Evolutionary conservation across 2,113 vertebrate genomes (phyloP).

Genomic region (Saguinus midas): DNA sequence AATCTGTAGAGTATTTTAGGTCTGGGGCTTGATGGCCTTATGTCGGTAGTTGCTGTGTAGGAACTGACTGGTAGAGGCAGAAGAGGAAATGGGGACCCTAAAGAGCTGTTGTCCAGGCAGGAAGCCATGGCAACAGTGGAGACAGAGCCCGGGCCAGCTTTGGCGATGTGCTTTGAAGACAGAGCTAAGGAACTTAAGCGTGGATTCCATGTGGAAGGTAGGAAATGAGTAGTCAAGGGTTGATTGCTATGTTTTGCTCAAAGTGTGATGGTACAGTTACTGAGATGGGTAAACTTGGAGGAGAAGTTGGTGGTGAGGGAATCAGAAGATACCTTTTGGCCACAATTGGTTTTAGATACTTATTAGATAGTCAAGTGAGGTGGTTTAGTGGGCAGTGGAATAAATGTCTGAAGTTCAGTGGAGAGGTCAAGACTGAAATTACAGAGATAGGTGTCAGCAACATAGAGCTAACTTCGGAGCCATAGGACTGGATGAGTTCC

Average conservation of each 20-base stretch:
- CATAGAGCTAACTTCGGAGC: background rate
- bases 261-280: background rate
- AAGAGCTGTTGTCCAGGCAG: background rate
- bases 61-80: background rate
- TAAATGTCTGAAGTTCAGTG: background rate
- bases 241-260: background rate
- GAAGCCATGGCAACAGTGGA: background rate
- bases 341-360: background rate
- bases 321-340: background rate
- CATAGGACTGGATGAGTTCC: background rate
- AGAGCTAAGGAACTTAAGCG: background rate
- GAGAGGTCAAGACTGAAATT: background rate
- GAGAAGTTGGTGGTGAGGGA: background rate
- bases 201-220: background rate
- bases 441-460: no score
- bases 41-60: background rate
- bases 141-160: background rate
- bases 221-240: background rate
- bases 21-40: background rate
- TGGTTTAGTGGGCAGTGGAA: no score
- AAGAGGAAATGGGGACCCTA: background rate
- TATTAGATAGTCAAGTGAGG: background rate
- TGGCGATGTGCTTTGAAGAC: background rate
- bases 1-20: background rate
- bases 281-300: background rate